A percentile compares a stretch with the other conserved stretches of the same genome.
These are phyloP conservation scores for Hyaena hyaena DNA, from an alignment of 2,113 vertebrate genomes.

Conservation along the genomic window DNA sequence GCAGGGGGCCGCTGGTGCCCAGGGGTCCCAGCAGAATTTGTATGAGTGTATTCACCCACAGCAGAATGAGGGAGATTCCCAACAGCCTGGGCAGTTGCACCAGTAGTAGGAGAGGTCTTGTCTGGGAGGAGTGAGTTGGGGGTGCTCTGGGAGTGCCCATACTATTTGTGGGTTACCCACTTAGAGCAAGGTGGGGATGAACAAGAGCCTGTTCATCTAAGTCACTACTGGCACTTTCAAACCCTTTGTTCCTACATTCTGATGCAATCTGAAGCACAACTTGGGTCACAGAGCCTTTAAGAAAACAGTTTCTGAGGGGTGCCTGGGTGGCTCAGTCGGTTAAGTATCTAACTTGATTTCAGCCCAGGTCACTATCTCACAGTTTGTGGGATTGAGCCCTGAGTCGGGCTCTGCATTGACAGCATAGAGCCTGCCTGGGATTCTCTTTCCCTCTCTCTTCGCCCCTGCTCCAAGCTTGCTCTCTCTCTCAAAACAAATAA, in stretches of 20 bases:
- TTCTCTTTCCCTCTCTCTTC: too few relatives aligned
- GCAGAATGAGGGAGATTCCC: not conserved
- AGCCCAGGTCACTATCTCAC: too few relatives aligned
- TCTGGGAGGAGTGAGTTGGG: not conserved
- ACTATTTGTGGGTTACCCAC: not conserved
- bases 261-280: not conserved
- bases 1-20: not conserved
- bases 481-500: too few relatives aligned
- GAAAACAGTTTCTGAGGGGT: not conserved
- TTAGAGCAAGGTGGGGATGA: not conserved
- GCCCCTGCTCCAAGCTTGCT: too few relatives aligned
- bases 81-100: not conserved
- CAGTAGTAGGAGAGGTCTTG: not conserved
- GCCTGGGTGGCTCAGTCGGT: too few relatives aligned
- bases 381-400: too few relatives aligned
- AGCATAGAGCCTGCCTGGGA: too few relatives aligned
- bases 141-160: not conserved
- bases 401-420: too few relatives aligned
- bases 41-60: fast-evolving
- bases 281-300: not conserved
- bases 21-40: not conserved
- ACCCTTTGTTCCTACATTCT: not conserved
- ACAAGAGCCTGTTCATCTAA: not conserved
- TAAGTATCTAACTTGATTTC: too few relatives aligned
- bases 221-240: not conserved